Base-by-base conservation (phyloP, 2,797 vertebrate genomes). In the Takifugu rubripes region DNA sequence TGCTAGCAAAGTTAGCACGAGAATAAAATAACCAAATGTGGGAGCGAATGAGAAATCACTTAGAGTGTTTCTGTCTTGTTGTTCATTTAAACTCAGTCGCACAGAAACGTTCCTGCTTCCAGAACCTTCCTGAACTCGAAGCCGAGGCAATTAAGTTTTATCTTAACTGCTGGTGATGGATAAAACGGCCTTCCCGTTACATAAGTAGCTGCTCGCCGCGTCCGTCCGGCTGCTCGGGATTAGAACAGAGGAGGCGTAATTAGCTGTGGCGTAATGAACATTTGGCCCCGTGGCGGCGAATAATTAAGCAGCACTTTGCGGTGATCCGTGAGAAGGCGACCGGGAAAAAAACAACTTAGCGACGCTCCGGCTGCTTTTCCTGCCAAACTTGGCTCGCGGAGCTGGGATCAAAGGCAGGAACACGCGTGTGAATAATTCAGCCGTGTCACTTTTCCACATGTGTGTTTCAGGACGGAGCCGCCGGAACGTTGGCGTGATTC, bases 271-370 rank as follows among this genome's bases (percentile, higher is more conserved):
- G 74, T 84, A 78, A 83, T 80, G 80, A 83, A 82, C 78, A 82
- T 78, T 82, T 68, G 72, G 78, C 77, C 87, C 84, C 61, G 70
- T 85, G 86, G 86, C 68, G 31, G 72, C 61, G 73, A 81, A 82
- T 87, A 88, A 88, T 90, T 84, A 85, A 89, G 78, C 83, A 83
- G 80, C 83, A 83, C 84, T 86, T 85, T 78, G 81, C 63, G 53
- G 70, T 83, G 81, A 78, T 85, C 74, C 72, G 77, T 74, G 70
- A 79, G 72, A 65, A 77, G 78, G 81, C 72, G 79, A 72, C 79
- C 73, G 70, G 75, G 56, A 64, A 72, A 81, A 33, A 33, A 11
- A 8, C 2, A 11, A 9, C 15, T 16, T 5, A 42, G 9, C 27
- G 27, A 29, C 1, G 58, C 56, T 25, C 36, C 65, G 27, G 63